Evolutionary conservation across 2,113 vertebrate genomes (phyloP).

Genomic region (human): GRCh38 chr12:85639501-85640000

Average conservation of each 20-base stretch:
- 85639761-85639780: background rate
- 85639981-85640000: background rate
- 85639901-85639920: background rate
- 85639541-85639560: too few species aligned
- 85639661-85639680: too few species aligned
- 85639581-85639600: too few species aligned
- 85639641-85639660: too few species aligned
- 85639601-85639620: too few species aligned
- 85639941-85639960: background rate
- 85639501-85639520: too few species aligned
- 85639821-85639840: background rate
- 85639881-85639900: background rate
- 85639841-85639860: background rate
- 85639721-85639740: too few species aligned
- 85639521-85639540: too few species aligned
- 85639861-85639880: background rate
- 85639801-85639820: background rate
- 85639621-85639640: too few species aligned
- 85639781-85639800: background rate
- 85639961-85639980: background rate
- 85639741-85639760: background rate
- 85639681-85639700: too few species aligned
- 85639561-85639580: too few species aligned
- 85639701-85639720: too few species aligned
- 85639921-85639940: background rate